phyloP scores from a whole-genome alignment of 2,113 vertebrate genomes.

The Leptobrachium ailaonicum region DNA sequence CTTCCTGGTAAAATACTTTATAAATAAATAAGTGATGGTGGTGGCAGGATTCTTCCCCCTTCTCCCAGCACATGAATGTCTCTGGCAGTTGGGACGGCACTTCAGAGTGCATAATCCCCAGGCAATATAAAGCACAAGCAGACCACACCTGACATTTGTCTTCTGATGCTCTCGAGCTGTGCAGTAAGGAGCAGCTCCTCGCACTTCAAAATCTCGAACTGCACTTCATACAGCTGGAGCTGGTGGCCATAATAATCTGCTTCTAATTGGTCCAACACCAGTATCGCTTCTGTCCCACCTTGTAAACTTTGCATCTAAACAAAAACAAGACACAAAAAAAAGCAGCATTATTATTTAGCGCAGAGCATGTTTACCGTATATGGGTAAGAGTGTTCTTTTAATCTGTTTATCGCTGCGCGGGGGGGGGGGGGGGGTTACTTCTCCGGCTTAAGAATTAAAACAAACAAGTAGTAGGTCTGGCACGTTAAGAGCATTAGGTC shows the following conservation, averaged over 20 bases:
- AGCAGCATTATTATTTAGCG: not conserved
- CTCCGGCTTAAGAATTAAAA: not conserved
- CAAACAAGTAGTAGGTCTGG: conserved; percentile 4
- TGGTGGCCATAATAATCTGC: conserved; percentile 94
- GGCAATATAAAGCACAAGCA: conserved; percentile 3
- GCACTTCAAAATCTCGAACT: conserved; percentile 92
- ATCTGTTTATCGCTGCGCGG: not conserved
- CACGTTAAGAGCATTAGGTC: not conserved
- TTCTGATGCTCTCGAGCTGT: conserved; percentile 90
- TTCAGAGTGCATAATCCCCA: no score
- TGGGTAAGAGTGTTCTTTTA: not conserved
- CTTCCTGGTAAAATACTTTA: no score
- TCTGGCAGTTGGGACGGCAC: no score
- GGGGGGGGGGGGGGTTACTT: not conserved
- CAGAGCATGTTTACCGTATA: conserved; percentile 6
- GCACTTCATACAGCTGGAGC: conserved; percentile 94
- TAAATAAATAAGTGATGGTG: not conserved
- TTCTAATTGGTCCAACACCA: conserved; percentile 88
- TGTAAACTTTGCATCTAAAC: conserved; percentile 90
- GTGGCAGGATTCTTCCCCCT: not conserved
- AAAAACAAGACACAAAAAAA: conserved; percentile 6
- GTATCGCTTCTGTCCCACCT: conserved; percentile 87
- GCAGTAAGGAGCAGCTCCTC: conserved; percentile 92
- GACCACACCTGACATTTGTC: conserved; percentile 85
- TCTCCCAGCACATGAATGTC: no score